Conservation (phyloP, 2,888 invertebrate genomes). For the Mythimna lalbum region DNA sequence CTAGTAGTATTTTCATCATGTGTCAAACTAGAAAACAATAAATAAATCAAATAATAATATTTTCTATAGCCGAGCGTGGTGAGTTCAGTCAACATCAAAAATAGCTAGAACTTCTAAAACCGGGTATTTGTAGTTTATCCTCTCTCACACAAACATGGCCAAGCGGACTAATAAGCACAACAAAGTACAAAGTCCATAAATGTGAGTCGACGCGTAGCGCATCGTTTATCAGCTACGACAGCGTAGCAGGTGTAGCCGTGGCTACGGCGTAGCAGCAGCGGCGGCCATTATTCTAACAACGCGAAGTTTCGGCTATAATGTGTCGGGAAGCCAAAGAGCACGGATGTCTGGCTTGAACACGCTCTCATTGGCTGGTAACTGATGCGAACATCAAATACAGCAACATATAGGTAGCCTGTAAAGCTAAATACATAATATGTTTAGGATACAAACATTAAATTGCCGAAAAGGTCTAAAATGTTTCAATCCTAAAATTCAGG, state of each 20-base stretch:
- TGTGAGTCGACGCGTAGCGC: conserved; percentile 34
- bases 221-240: conserved; percentile 42
- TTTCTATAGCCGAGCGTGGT: not conserved
- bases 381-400: conserved; percentile 14
- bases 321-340: conserved; percentile 21
- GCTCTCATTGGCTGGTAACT: conserved; percentile 4
- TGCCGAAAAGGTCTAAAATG: conserved; percentile 4
- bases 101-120: not conserved
- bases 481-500: conserved; percentile 11
- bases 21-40: not conserved
- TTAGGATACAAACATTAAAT: not conserved
- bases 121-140: not conserved
- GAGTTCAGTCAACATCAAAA: too few species aligned
- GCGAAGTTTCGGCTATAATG: conserved; percentile 33
- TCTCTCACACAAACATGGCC: not conserved
- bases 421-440: not conserved
- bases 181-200: conserved; percentile 27
- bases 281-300: conserved; percentile 39
- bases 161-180: not conserved
- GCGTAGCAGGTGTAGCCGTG: conserved; percentile 38
- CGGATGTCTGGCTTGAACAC: conserved; percentile 25
- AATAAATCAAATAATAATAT: not conserved
- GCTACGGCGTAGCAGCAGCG: conserved; percentile 38
- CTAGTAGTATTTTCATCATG: not conserved
- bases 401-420: not conserved